phyloP scores from a whole-genome alignment of 2,113 vertebrate genomes.

The Brachypteracias leptosomus region DNA sequence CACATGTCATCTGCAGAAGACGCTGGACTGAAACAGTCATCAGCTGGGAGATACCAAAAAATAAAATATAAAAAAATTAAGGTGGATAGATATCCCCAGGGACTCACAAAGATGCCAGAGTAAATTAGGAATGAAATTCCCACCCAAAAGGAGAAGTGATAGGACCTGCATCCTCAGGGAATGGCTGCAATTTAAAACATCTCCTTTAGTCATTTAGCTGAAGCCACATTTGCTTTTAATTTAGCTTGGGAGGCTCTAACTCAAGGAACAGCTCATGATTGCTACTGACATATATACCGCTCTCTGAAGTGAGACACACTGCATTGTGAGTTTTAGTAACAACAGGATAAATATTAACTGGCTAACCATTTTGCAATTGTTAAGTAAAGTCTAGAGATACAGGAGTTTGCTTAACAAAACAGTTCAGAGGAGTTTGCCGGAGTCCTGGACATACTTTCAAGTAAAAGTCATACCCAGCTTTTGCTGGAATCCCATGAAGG shows the following conservation, averaged over 20 bases:
- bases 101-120: not conserved
- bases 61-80: too few relatives aligned
- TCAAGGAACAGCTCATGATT: not conserved
- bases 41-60: not conserved
- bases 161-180: not conserved
- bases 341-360: conserved; percentile 55
- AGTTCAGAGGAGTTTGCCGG: not conserved
- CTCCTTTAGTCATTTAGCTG: not conserved
- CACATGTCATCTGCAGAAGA: not conserved
- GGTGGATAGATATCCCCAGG: not conserved
- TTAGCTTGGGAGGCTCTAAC: not conserved
- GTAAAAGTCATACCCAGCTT: not conserved
- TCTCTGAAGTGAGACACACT: not conserved
- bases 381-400: conserved; percentile 47
- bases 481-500: not conserved
- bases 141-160: not conserved
- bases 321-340: conserved; percentile 2
- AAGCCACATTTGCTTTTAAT: conserved; percentile 25
- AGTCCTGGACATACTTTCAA: not conserved
- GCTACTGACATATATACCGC: not conserved
- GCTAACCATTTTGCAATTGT: conserved; percentile 29
- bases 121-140: not conserved
- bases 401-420: conserved; percentile 6
- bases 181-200: not conserved
- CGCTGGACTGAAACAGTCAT: not conserved